A percentile compares a stretch with the other conserved stretches of the same genome.
Evolutionary conservation across 2,113 vertebrate species (phyloP).

Genomic region (Taxidea taxus): DNA sequence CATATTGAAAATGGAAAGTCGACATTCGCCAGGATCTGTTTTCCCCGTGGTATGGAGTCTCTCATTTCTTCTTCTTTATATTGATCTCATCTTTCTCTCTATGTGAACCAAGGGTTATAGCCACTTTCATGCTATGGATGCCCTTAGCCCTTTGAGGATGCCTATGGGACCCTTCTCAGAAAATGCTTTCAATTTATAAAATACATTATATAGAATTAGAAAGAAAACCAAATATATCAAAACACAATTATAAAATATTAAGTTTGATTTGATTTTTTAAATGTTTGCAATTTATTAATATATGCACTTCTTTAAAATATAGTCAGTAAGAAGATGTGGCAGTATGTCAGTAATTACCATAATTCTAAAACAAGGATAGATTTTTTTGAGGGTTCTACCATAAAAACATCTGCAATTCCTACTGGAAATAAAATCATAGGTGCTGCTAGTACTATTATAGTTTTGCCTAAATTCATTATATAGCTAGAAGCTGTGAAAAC

Average conservation of each 20-base stretch:
- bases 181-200: neutral
- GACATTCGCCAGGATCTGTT: neutral
- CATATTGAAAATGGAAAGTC: neutral
- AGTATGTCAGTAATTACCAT: neutral
- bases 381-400: neutral
- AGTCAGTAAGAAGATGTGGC: neutral
- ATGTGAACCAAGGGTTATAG: neutral
- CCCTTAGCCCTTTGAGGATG: neutral
- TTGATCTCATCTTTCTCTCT: neutral
- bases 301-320: neutral
- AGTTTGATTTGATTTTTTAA: neutral
- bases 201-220: neutral
- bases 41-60: neutral
- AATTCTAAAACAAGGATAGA: neutral
- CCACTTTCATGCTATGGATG: neutral
- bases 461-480: conserved; percentile 8
- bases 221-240: neutral
- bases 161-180: neutral
- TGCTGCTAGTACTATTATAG: neutral
- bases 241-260: neutral
- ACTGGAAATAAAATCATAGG: neutral
- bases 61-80: neutral
- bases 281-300: neutral
- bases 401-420: neutral
- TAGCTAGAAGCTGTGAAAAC: neutral